Evolutionary conservation across 1,140 invertebrate species (phyloP), one percentile per base, ranked within the genome.

Genomic region (Pygmarrhopalites habei): DNA sequence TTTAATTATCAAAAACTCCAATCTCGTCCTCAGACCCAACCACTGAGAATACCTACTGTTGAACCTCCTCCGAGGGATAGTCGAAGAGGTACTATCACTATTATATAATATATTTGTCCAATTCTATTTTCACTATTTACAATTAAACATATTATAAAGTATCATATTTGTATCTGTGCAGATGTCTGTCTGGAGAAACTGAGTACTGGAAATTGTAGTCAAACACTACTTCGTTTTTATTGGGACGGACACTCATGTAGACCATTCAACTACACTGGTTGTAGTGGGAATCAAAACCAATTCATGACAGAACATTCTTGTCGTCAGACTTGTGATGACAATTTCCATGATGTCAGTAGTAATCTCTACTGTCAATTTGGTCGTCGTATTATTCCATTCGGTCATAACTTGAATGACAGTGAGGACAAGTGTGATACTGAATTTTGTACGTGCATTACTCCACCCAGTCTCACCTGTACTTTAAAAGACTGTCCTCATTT

Each of bases 261-360:
- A 25, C 82, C 85, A 21, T 96, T 96, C 75, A 79, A 78, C 29
- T 97, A 92, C 77, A 86, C 90, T 21, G 93, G 94, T 47, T 95
- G 93, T 72, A 80, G 85, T 43, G 90, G 90, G n/a, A 92, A 90
- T 75, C 81, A 82, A 71, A 94, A 94, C 74, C 93, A 92, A 76
- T 94, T 94, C 78, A 77, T 86, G 57, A 86, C 83, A 1, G 80
- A 83, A 46, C 79, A 84, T 29, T 88, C 93, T 71, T 94, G 90
- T 72, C 79, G 79, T 29, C 80, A 80, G 63, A 83, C 84, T 15
- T 94, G 90, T 68, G 74, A 76, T 26, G 43, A 55, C 4, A 57
- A 64, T 23, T 56, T 12, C 21, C 19, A 56, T 21, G 26, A 30
- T 25, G 3, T 39, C 4, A 26, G 7, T 7, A n/a, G 14, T 5